These are phyloP conservation scores for Fregata magnificens DNA, from an alignment of 2,113 vertebrate species.

Conservation along the genomic window DNA sequence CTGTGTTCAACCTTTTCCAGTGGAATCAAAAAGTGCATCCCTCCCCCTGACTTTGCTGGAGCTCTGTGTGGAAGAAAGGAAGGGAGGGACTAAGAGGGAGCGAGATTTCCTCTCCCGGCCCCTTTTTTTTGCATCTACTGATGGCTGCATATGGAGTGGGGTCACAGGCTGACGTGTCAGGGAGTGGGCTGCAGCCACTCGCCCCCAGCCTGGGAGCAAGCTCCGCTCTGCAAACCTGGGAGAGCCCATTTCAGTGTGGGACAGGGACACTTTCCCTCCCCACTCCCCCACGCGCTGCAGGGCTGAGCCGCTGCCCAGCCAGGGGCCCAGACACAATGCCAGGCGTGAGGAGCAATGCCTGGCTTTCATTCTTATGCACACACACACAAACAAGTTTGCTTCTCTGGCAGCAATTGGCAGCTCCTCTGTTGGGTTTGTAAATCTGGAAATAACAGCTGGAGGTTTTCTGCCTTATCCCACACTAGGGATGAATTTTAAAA, in stretches of 20 bases:
- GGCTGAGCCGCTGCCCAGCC: neutral
- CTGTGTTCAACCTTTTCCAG: neutral
- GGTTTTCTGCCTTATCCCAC: neutral
- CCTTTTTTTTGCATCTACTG: neutral
- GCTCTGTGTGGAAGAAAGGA: neutral
- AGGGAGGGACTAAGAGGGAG: neutral
- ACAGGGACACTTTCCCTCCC: neutral
- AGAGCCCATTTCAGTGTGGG: neutral
- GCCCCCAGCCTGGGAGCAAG: neutral
- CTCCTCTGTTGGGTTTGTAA: neutral
- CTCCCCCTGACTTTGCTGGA: neutral
- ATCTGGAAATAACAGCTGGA: constrained; percentile 7
- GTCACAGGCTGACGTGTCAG: neutral
- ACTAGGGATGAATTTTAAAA: neutral
- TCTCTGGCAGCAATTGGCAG: neutral
- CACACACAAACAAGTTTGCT: neutral
- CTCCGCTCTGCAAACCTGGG: neutral
- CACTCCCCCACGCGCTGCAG: fast-evolving
- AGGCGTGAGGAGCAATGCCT: neutral
- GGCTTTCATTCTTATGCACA: neutral
- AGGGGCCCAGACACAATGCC: neutral
- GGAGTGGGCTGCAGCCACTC: neutral
- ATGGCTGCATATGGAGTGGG: neutral
- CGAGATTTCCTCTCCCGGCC: neutral
- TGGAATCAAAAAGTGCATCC: neutral